Conservation (phyloP, 2,888 invertebrate genomes). For the Andrena bicolor region DNA sequence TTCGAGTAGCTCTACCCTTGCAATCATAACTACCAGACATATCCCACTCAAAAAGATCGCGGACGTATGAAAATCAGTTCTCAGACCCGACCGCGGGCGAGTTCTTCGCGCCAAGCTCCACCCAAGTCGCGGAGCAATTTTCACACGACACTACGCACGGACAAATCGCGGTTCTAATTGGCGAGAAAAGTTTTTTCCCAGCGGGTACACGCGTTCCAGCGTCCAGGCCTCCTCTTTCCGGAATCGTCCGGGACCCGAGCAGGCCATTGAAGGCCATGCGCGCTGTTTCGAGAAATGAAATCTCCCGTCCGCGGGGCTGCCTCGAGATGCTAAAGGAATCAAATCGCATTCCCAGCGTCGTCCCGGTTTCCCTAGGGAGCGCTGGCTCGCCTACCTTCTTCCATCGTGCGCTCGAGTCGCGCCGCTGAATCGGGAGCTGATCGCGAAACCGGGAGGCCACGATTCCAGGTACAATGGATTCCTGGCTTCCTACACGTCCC, state of each 20-base stretch:
- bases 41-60: no score
- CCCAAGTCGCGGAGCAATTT: constrained; percentile 26
- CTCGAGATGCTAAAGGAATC: constrained; percentile 76
- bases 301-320: constrained; percentile 37
- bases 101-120: not conserved
- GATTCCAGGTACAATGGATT: constrained; percentile 65
- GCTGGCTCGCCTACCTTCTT: constrained; percentile 51
- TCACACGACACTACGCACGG: constrained; percentile 33
- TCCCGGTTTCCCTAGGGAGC: constrained; percentile 71
- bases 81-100: not conserved
- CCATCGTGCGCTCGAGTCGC: constrained; percentile 34
- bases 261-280: constrained; percentile 56
- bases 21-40: no score
- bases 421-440: constrained; percentile 50
- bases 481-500: constrained; percentile 70
- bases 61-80: not conserved
- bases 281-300: constrained; percentile 57
- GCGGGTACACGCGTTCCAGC: constrained; percentile 44
- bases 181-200: constrained; percentile 36
- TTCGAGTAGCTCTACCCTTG: not conserved
- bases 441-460: constrained; percentile 50
- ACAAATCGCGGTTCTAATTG: constrained; percentile 62
- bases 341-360: constrained; percentile 77
- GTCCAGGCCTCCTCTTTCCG: constrained; percentile 40
- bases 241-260: constrained; percentile 39